These are phyloP conservation scores for Caenorhabditis doughertyi DNA, from an alignment of 2,888 invertebrate species.

Conservation along the genomic window DNA sequence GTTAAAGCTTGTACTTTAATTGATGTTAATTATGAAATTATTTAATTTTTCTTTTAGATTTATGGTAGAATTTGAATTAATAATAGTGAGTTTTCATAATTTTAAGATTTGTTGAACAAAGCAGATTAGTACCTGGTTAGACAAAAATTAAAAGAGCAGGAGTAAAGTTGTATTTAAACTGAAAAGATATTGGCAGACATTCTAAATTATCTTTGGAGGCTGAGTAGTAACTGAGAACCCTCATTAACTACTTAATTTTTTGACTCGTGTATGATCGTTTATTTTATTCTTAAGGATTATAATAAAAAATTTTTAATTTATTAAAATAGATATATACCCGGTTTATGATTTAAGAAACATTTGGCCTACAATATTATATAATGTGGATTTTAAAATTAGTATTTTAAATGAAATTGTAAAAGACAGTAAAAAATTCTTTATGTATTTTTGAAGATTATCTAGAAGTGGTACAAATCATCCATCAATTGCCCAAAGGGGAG, in stretches of 20 bases:
- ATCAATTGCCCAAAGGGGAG: constrained; percentile 78
- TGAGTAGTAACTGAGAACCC: constrained; percentile 77
- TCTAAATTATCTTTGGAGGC: constrained; percentile 78
- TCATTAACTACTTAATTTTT: constrained; percentile 76
- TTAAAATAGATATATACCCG: constrained; percentile 77
- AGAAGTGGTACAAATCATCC: constrained; percentile 79
- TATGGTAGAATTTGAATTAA: constrained; percentile 71
- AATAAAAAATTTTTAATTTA: constrained; percentile 74
- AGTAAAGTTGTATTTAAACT: constrained; percentile 79
- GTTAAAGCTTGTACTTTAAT: constrained; percentile 76
- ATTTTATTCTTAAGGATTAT: constrained; percentile 77
- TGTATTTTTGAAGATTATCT: constrained; percentile 76
- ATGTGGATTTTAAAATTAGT: constrained; percentile 69
- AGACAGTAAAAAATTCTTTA: constrained; percentile 77
- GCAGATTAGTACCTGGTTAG: constrained; percentile 78
- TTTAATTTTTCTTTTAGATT: constrained; percentile 59
- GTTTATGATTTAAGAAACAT: constrained; percentile 73
- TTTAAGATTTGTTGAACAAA: constrained; percentile 74
- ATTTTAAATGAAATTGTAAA: constrained; percentile 73
- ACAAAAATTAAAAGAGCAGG: constrained; percentile 76
- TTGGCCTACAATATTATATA: constrained; percentile 75
- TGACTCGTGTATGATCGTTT: constrained; percentile 77
- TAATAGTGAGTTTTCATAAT: constrained; percentile 63
- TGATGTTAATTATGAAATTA: constrained; percentile 70
- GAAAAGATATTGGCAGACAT: constrained; percentile 78